Evolutionary conservation across 2,888 invertebrate genomes (phyloP), one percentile per base, ranked within the genome.

Genomic region (Aplocera efformata): DNA sequence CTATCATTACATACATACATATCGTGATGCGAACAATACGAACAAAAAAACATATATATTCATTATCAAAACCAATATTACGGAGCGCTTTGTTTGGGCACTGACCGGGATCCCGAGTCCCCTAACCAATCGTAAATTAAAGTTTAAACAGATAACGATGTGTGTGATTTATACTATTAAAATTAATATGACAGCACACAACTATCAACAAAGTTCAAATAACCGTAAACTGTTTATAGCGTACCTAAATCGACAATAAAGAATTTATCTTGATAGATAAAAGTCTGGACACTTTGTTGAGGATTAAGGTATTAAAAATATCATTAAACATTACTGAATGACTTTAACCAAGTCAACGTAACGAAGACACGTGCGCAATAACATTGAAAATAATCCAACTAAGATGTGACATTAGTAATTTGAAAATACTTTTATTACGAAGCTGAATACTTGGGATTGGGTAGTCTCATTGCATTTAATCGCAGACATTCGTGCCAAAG

Each of bases 401-500:
- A 33, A 13, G 37, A 27, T 32, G 37, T 25, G 21, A 31, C 20
- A 34, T 46, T 29, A 35, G 22, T 30, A 29, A 30, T 30, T 32
- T 8, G 1, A 9, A 10, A 30, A 29, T 39, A 27, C 28, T 36
- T 27, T 27, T 6, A 9, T 13, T 25, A 22, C 0, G 7, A 24
- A 8, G 29, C 30, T 23, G 6, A 17, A 39, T 32, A 0, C 23
- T 22, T 23, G 22, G 13, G 30, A 32, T 33, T 25, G 34, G 11
- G 42, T 40, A 30, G 45, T 51, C 37, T 47, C 42, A 37, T 35
- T 36, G 31, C 28, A 32, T 33, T 37, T 37, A 23, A 40, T 25
- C 25, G 45, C 43, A 27, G 29, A 38, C 42, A 40, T 42, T 45
- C 35, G 32, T 7, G 39, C 47, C 47, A 50, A 49, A 47, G 27